Percentiles rank a stretch among this genome's conserved stretches.
Evolutionary conservation across 2,888 invertebrate species (phyloP).

Genomic region (Melangyna quadrimaculata): DNA sequence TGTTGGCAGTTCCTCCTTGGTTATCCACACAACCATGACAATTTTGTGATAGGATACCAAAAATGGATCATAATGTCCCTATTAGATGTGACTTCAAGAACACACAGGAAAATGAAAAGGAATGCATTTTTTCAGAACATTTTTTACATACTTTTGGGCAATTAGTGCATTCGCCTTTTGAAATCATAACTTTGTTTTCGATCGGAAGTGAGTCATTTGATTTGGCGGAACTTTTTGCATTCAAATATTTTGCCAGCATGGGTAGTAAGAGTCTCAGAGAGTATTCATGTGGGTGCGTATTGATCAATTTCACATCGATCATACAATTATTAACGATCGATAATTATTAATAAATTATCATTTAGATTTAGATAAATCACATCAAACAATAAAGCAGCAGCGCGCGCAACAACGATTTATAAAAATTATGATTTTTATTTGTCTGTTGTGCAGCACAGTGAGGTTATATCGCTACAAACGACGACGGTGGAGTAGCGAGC

Average conservation of each 20-base stretch:
- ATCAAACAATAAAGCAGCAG: slow-evolving; percentile 43
- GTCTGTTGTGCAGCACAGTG: neutral
- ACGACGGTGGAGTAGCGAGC: neutral
- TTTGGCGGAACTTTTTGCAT: neutral
- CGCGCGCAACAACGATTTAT: slow-evolving; percentile 25
- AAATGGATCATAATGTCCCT: neutral
- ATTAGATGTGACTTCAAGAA: neutral
- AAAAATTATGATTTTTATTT: slow-evolving; percentile 50
- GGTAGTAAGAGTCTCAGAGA: neutral
- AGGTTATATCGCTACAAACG: too few relatives aligned
- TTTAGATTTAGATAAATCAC: slow-evolving; percentile 66
- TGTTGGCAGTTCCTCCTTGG: neutral
- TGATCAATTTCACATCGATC: slow-evolving; percentile 54
- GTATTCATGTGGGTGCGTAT: neutral
- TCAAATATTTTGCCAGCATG: neutral
- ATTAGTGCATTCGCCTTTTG: neutral
- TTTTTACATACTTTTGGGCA: neutral
- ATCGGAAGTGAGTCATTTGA: neutral
- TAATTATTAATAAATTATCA: slow-evolving; percentile 68
- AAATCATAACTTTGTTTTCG: neutral
- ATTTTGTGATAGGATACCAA: neutral
- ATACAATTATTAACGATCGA: slow-evolving; percentile 62
- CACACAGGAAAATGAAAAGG: neutral
- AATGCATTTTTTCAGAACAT: neutral
- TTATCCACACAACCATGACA: neutral